phyloP scores from a whole-genome alignment of 2,888 invertebrate genomes.

The Andrena hattorfiana region DNA sequence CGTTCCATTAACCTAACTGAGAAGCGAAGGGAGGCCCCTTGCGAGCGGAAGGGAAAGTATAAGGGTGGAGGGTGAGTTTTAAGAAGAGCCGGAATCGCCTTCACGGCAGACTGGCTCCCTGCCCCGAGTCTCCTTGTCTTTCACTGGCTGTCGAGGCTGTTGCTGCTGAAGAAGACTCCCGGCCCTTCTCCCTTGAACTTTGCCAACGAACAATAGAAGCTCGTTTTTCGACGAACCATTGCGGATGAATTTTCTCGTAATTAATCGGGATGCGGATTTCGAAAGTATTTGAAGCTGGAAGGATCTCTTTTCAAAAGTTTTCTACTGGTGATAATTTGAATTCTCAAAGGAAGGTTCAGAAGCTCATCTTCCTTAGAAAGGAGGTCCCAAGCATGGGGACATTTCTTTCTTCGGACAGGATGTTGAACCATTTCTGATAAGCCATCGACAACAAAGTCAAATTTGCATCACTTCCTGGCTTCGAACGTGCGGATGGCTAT shows the following conservation, averaged over 20 bases:
- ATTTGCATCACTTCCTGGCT: slow-evolving; percentile 34
- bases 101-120: slow-evolving; percentile 69
- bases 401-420: neutral
- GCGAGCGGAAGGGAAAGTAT: slow-evolving; percentile 46
- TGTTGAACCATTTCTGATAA: slow-evolving; percentile 13
- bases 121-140: slow-evolving; percentile 36
- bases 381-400: too few relatives aligned
- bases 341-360: too few relatives aligned
- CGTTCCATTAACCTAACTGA: slow-evolving; percentile 77
- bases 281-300: neutral
- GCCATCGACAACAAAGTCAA: neutral
- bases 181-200: slow-evolving; percentile 5
- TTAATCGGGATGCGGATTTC: neutral
- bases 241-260: neutral
- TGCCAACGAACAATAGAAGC: slow-evolving; percentile 38
- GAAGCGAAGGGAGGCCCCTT: slow-evolving; percentile 18
- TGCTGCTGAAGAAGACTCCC: neutral
- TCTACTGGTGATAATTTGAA: too few relatives aligned
- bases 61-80: slow-evolving; percentile 58
- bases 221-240: slow-evolving; percentile 16
- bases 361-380: neutral
- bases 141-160: slow-evolving; percentile 19
- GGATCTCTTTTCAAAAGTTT: too few relatives aligned
- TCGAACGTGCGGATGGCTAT: slow-evolving; percentile 23
- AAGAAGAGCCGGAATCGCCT: slow-evolving; percentile 71